A percentile compares a stretch with the other conserved stretches of the same genome.
These are phyloP conservation scores for Melanophora roralis DNA, from an alignment of 2,888 invertebrate species.

Conservation along the genomic window DNA sequence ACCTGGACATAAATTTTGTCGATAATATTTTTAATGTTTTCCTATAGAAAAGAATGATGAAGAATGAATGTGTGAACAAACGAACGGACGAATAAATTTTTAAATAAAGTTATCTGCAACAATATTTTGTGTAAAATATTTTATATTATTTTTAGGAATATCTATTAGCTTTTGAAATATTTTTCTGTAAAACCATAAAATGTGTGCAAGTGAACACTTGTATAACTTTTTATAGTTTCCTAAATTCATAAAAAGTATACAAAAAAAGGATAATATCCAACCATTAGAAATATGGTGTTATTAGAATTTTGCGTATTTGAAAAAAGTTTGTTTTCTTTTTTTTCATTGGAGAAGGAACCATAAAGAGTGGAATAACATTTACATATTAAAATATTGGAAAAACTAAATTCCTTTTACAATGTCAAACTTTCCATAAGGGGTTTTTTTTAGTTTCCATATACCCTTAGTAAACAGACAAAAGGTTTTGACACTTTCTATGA, in stretches of 20 bases:
- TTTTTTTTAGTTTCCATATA: slow-evolving; percentile 9
- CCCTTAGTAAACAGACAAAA: slow-evolving; percentile 66
- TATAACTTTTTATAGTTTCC: slow-evolving; percentile 58
- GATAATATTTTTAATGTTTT: slow-evolving; percentile 60
- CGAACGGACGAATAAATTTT: neutral
- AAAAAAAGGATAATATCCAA: slow-evolving; percentile 2
- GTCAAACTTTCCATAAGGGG: slow-evolving; percentile 22
- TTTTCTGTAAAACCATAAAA: no score
- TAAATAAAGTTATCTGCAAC: slow-evolving; percentile 44
- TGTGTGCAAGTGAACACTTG: neutral
- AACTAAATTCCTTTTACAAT: neutral
- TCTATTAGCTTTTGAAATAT: slow-evolving; percentile 18
- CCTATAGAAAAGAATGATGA: slow-evolving; percentile 18
- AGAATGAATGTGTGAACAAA: no score
- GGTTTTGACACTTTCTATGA: slow-evolving; percentile 76
- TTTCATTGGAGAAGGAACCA: neutral
- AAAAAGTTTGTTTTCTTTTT: neutral
- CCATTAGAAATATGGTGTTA: slow-evolving; percentile 9
- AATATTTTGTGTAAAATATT: slow-evolving; percentile 32
- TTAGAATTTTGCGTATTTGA: slow-evolving; percentile 24
- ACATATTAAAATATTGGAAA: slow-evolving; percentile 7
- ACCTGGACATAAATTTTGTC: slow-evolving; percentile 58
- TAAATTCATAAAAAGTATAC: slow-evolving; percentile 37
- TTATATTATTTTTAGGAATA: neutral
- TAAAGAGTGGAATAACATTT: slow-evolving; percentile 2